Base-by-base conservation (phyloP, 1,140 invertebrate genomes). In the Ganaspis sp. region DNA sequence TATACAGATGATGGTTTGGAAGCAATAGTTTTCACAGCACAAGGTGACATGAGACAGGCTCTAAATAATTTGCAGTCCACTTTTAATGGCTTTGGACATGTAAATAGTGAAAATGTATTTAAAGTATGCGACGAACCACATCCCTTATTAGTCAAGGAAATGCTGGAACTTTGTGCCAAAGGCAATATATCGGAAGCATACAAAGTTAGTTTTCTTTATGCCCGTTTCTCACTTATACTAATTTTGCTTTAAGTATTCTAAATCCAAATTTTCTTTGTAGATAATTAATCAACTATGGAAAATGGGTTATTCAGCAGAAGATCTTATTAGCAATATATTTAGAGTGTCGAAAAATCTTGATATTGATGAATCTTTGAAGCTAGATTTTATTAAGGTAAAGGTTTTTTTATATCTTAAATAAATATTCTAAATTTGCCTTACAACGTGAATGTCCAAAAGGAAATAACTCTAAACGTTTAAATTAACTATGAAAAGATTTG, bases 121-220 rank as follows among this genome's bases (percentile, higher is more conserved):
- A 99, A 99, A 93, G 98, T 99, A 15, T 99, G 99, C 89, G 99
- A 99, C 92, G 98, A 99, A 89, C 99, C 99, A 0, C 98, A 99
- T 93, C 99, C 99, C 8, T 92, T 99, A 77, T 87, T 98, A 0
- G 95, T 99, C 9, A 96, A 96, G 90, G 94, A 96, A 80, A 99
- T 99, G 97, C 91, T 99, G 70, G 93, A 96, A 74, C 93, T 94
- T 84, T 99, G 98, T 91, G 92, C 93, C 0, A 90, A 95, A 69
- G 95, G 95, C 45, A 94, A 99, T 79, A 95, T 99, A 78, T 94
- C 95, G 73, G 95, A 96, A 83, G 97, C 98, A 1, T 98, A 97
- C 86, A 96, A 96, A 90, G 95, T 95, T 80, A 80, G 78, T 73
- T 54, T 58, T 29, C 49, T 38, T 49, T 73, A 23, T 19, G 29